These are phyloP conservation scores for Brachionichthys hirsutus DNA, from an alignment of 2,113 vertebrate genomes.

Conservation along the genomic window DNA sequence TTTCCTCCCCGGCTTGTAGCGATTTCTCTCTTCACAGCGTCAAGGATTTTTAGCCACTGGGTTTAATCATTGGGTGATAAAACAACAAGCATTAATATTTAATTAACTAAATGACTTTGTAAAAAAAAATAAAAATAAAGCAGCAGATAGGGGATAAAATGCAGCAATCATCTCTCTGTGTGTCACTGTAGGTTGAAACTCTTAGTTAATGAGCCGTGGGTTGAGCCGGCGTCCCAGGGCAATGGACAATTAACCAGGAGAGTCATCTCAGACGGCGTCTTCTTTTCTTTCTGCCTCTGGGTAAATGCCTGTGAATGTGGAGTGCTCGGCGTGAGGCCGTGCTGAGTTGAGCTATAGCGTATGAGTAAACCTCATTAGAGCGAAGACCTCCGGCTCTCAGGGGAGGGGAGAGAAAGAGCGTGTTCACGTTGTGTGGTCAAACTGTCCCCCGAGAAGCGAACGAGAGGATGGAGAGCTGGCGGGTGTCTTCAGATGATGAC, in stretches of 20 bases:
- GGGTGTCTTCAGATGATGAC: background rate
- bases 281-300: constrained; percentile 6
- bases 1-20: constrained; percentile 5
- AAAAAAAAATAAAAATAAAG: no score
- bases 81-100: constrained; percentile 53
- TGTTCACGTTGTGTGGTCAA: constrained; percentile 19
- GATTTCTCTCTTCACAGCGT: constrained; percentile 11
- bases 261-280: constrained; percentile 38
- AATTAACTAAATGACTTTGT: constrained; percentile 55
- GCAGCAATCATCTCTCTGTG: constrained; percentile 30
- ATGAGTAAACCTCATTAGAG: constrained; percentile 35
- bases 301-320: constrained; percentile 9
- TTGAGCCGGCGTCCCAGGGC: constrained; percentile 55
- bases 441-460: background rate
- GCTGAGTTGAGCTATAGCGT: constrained; percentile 8
- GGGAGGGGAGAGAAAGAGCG: background rate
- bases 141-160: constrained; percentile 36
- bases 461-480: background rate
- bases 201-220: constrained; percentile 59
- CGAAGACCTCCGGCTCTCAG: constrained; percentile 13
- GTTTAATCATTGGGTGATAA: constrained; percentile 48
- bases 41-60: constrained; percentile 12
- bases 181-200: constrained; percentile 43
- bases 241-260: constrained; percentile 64
- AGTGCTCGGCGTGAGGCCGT: constrained; percentile 23